phyloP scores from a whole-genome alignment of 2,113 vertebrate species.

The Melanotaenia duboulayi region DNA sequence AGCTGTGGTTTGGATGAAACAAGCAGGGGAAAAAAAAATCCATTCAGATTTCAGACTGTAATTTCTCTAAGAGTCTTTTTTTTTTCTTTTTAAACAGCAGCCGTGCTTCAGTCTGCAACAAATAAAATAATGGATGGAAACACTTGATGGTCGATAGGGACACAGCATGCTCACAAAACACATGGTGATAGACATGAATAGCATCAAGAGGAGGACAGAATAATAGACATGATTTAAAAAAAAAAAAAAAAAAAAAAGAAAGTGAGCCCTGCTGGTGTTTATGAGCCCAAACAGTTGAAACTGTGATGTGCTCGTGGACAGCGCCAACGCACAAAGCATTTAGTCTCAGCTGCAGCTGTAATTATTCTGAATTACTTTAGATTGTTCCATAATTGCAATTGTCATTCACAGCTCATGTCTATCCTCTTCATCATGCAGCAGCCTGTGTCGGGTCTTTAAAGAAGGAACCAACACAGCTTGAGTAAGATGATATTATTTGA shows the following conservation, averaged over 20 bases:
- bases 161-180: conserved; percentile 21
- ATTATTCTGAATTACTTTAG: conserved; percentile 30
- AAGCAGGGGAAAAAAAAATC: conserved; percentile 2
- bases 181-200: conserved; percentile 34
- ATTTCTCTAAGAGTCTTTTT: conserved; percentile 46
- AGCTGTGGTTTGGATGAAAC: conserved; percentile 37
- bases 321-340: conserved; percentile 21
- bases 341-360: background rate
- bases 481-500: background rate
- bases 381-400: conserved; percentile 23
- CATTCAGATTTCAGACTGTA: conserved; percentile 36
- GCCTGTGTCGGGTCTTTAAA: background rate
- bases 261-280: conserved; percentile 5
- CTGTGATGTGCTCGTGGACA: conserved; percentile 6
- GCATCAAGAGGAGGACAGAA: conserved; percentile 27
- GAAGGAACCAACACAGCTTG: background rate
- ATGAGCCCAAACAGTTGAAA: background rate
- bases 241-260: conserved; percentile 9
- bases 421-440: background rate
- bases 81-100: conserved; percentile 5
- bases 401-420: background rate
- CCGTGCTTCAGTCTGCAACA: conserved; percentile 12
- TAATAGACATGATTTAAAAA: conserved; percentile 36
- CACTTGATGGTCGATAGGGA: conserved; percentile 43
- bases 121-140: conserved; percentile 29